Percentiles rank a stretch among this genome's conserved stretches.
Conservation (phyloP, 2,797 vertebrate genomes). For the Lycodopsis pacificus region DNA sequence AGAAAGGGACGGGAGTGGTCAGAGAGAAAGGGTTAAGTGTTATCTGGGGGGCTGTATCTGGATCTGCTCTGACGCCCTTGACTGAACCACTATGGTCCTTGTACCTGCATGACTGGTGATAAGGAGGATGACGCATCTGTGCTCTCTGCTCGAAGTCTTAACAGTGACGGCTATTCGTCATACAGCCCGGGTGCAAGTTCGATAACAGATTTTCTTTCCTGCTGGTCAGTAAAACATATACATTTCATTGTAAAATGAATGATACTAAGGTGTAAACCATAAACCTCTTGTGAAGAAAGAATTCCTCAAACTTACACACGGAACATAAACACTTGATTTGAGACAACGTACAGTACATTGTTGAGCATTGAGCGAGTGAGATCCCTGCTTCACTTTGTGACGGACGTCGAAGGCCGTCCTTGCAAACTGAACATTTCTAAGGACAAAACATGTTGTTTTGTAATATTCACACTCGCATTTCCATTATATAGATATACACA, state of each 20-base stretch:
- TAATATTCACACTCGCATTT: neutral
- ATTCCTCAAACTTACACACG: neutral
- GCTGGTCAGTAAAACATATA: neutral
- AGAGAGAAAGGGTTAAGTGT: constrained; percentile 65
- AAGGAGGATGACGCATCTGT: constrained; percentile 73
- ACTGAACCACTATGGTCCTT: constrained; percentile 67
- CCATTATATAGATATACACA: neutral
- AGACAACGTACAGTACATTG: neutral
- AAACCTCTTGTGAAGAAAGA: neutral
- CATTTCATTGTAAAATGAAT: neutral
- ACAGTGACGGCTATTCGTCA: constrained; percentile 58
- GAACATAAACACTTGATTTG: neutral
- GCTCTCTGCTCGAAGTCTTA: constrained; percentile 46
- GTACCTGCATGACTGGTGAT: constrained; percentile 75
- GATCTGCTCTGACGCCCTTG: constrained; percentile 74
- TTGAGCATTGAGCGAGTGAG: neutral
- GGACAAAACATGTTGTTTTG: neutral
- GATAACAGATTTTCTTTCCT: neutral
- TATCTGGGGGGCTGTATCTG: constrained; percentile 74
- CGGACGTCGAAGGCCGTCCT: neutral
- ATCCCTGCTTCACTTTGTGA: neutral
- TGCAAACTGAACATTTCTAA: neutral
- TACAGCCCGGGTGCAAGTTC: constrained; percentile 10
- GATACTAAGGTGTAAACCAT: neutral
- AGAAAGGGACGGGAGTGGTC: constrained; percentile 27